These are phyloP conservation scores for Pomacea maculata DNA, from an alignment of 1,140 invertebrate genomes.

Conservation along the genomic window DNA sequence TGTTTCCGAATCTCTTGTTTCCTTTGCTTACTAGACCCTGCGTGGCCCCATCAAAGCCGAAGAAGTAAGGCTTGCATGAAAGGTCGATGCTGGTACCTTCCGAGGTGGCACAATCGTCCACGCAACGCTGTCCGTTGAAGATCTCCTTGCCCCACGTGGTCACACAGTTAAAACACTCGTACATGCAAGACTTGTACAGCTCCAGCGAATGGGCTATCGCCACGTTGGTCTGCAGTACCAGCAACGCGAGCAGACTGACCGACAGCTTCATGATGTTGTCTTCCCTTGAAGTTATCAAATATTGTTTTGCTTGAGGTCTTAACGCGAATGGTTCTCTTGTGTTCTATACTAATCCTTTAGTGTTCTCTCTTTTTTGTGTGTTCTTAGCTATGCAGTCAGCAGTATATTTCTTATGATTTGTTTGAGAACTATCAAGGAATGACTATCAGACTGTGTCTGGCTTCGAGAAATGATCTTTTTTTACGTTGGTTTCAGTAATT, in stretches of 20 bases:
- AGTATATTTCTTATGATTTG: no score
- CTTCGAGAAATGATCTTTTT: no score
- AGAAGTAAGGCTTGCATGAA: conserved; percentile 18
- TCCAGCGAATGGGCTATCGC: conserved; percentile 5
- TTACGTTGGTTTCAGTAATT: no score
- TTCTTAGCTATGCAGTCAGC: no score
- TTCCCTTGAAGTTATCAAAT: not conserved
- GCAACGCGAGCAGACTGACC: not conserved
- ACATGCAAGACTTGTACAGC: conserved; percentile 26
- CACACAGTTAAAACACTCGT: conserved; percentile 26
- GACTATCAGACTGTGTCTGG: no score
- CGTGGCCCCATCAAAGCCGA: not conserved
- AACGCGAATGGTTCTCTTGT: no score
- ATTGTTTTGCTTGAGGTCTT: no score
- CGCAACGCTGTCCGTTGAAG: conserved; percentile 28
- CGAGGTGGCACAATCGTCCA: conserved; percentile 18
- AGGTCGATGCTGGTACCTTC: conserved; percentile 19
- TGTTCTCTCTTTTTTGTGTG: no score
- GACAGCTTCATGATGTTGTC: not conserved
- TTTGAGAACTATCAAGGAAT: no score
- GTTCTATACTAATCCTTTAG: no score
- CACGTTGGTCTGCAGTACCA: conserved; percentile 4
- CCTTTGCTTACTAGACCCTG: conserved; percentile 9
- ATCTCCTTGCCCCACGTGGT: conserved; percentile 26
- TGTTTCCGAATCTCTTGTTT: not conserved